phyloP scores from a whole-genome alignment of 2,113 vertebrate genomes.

The Hiodon alosoides region DNA sequence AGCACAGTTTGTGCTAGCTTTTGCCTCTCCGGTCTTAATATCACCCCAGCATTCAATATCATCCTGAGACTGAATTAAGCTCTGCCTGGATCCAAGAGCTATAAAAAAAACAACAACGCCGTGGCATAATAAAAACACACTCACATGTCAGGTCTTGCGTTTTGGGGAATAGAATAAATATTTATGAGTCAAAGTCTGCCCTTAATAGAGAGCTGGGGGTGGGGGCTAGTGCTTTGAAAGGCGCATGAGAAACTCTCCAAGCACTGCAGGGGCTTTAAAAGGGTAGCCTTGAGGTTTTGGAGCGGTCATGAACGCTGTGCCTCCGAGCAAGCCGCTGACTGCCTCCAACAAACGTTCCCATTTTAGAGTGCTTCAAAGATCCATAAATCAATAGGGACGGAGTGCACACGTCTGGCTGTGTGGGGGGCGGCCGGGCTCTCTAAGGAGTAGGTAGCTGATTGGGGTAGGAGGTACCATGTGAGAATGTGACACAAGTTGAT shows the following conservation, averaged over 20 bases:
- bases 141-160: neutral
- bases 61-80: constrained; percentile 1
- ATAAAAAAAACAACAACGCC: neutral
- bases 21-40: neutral
- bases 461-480: neutral
- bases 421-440: neutral
- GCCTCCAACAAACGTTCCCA: constrained; percentile 19
- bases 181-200: constrained; percentile 9
- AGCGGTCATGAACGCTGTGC: constrained; percentile 25
- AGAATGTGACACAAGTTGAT: neutral
- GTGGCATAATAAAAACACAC: constrained; percentile 6
- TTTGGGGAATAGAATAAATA: constrained; percentile 13
- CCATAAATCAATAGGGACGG: constrained; percentile 33
- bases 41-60: neutral
- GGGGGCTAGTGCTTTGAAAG: neutral
- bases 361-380: constrained; percentile 23
- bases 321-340: constrained; percentile 23
- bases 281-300: constrained; percentile 12
- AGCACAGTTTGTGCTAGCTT: neutral
- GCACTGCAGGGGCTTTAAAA: constrained; percentile 23
- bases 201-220: neutral
- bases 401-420: constrained; percentile 17
- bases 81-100: neutral
- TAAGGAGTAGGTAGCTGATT: neutral
- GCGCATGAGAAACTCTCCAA: neutral